Percentiles rank a stretch among this genome's conserved stretches.
phyloP scores from a whole-genome alignment of 2,113 vertebrate species.

The Motacilla tschutschensis region DNA sequence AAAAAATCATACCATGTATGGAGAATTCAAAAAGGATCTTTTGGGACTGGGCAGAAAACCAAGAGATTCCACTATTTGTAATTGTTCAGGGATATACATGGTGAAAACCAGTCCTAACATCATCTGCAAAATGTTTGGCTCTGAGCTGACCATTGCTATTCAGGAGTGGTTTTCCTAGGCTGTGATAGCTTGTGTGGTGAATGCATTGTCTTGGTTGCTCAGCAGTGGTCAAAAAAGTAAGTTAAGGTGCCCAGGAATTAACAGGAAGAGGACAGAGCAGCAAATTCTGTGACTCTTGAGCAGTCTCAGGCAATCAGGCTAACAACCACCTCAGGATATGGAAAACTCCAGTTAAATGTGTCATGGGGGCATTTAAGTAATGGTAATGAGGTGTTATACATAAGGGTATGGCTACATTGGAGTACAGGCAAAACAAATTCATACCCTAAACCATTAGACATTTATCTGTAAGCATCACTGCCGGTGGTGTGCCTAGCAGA shows the following conservation, averaged over 20 bases:
- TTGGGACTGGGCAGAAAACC: background rate
- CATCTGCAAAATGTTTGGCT: background rate
- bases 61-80: accelerated
- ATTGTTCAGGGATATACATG: accelerated
- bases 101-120: background rate
- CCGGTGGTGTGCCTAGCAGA: background rate
- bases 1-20: background rate
- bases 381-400: background rate
- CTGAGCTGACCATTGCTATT: background rate
- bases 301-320: background rate
- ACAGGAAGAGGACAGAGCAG: background rate
- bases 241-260: background rate
- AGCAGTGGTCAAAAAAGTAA: background rate
- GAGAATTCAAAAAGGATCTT: background rate
- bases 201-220: background rate
- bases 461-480: background rate
- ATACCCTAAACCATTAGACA: background rate
- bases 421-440: background rate
- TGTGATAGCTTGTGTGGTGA: background rate
- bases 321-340: accelerated
- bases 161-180: background rate
- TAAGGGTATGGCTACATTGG: background rate
- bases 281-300: background rate
- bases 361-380: background rate
- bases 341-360: background rate